Evolutionary conservation across 2,888 invertebrate genomes (phyloP).

Genomic region (Podabrus alpinus): DNA sequence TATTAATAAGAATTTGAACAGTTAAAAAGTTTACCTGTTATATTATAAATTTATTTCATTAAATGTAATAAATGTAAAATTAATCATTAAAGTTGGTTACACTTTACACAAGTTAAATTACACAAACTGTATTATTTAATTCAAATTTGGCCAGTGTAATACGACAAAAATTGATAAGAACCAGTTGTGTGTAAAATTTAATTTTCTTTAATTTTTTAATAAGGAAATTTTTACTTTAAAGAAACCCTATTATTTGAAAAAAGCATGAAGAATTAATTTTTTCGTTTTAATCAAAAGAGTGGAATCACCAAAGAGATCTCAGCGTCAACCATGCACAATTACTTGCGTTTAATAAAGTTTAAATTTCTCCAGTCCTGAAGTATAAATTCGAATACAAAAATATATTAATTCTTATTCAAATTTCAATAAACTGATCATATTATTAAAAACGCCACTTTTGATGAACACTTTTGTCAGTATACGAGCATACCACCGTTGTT

Average conservation of each 20-base stretch:
- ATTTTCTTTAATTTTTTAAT: too few species aligned
- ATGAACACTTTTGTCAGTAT: background rate
- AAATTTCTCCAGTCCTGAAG: background rate
- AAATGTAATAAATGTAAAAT: too few species aligned
- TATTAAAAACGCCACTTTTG: background rate
- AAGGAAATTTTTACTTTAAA: too few species aligned
- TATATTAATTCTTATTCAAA: background rate
- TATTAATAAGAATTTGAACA: too few species aligned
- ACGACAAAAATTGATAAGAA: too few species aligned
- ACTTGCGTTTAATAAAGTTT: background rate
- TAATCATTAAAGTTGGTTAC: too few species aligned
- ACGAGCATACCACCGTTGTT: background rate
- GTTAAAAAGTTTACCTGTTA: too few species aligned
- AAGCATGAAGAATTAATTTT: background rate
- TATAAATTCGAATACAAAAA: background rate
- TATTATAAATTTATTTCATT: too few species aligned
- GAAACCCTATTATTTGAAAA: background rate
- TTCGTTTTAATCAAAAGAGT: background rate
- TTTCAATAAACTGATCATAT: background rate
- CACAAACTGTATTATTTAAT: too few species aligned
- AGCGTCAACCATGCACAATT: background rate
- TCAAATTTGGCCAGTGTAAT: too few species aligned
- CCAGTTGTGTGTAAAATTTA: too few species aligned
- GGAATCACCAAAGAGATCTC: background rate
- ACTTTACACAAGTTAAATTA: too few species aligned